Percentiles rank a stretch among this genome's conserved stretches.
Conservation (phyloP, 2,113 vertebrate species). For the Tyrannus savana region DNA sequence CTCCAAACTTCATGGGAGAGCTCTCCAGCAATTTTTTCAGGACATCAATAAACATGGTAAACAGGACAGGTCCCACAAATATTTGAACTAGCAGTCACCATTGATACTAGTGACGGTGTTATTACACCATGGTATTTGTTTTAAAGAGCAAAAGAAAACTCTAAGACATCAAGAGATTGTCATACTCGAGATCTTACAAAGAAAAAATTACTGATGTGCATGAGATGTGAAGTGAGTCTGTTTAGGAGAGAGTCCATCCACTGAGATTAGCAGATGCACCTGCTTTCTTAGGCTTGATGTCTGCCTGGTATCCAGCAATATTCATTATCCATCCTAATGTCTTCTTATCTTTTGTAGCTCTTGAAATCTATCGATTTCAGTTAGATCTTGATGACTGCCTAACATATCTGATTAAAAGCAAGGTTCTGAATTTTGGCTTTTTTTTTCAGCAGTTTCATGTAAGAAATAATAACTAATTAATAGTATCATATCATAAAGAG, state of each 20-base stretch:
- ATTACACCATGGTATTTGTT: not conserved
- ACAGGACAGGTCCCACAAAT: not conserved
- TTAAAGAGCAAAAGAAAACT: not conserved
- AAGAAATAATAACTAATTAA: not conserved
- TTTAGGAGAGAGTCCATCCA: not conserved
- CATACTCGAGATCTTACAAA: not conserved
- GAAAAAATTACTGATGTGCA: not conserved
- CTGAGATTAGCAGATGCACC: not conserved
- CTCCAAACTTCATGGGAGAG: not conserved
- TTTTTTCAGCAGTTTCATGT: not conserved
- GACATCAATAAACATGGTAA: not conserved
- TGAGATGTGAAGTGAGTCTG: not conserved
- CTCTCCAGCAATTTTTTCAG: not conserved
- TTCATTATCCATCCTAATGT: not conserved
- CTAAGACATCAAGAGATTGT: not conserved
- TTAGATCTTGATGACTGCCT: not conserved
- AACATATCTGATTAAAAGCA: not conserved
- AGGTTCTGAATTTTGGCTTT: not conserved
- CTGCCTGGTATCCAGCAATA: too few relatives aligned
- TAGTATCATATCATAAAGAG: not conserved
- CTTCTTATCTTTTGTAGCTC: not conserved
- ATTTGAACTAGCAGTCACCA: not conserved
- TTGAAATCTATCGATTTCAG: not conserved
- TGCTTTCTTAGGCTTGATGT: too few relatives aligned
- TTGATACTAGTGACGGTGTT: rapidly evolving